phyloP scores from a whole-genome alignment of 2,113 vertebrate genomes.

The Protobothrops mucrosquamatus region DNA sequence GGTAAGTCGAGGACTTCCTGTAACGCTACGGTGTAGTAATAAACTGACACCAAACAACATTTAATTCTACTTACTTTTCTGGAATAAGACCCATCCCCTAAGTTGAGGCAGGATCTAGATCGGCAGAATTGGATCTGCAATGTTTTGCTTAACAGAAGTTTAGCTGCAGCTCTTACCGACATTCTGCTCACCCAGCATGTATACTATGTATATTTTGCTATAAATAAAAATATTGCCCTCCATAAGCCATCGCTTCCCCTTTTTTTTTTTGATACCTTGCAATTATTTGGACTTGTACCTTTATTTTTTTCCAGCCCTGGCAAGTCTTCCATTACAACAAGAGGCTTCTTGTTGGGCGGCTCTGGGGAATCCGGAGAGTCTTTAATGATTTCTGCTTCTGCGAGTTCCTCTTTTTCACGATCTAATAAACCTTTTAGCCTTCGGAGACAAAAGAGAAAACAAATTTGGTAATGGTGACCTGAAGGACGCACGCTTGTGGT shows the following conservation, averaged over 20 bases:
- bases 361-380: conserved; percentile 98
- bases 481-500: neutral
- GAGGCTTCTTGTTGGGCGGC: conserved; percentile 94
- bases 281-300: conserved; percentile 72
- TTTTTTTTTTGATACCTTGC: neutral
- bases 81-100: neutral
- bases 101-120: neutral
- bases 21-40: neutral
- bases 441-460: conserved; percentile 21
- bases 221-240: neutral
- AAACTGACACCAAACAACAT: neutral
- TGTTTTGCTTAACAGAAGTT: neutral
- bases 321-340: conserved; percentile 82
- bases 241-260: no score
- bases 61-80: neutral
- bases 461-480: neutral
- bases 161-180: neutral
- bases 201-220: neutral
- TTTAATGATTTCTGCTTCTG: conserved; percentile 92
- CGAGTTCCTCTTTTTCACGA: conserved; percentile 87
- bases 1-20: no score
- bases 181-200: neutral
- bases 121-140: neutral
- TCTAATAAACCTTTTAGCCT: conserved; percentile 87
- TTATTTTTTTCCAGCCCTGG: conserved; percentile 85